These are phyloP conservation scores for Drosophila rubida DNA, from an alignment of 2,888 invertebrate species.

Conservation along the genomic window DNA sequence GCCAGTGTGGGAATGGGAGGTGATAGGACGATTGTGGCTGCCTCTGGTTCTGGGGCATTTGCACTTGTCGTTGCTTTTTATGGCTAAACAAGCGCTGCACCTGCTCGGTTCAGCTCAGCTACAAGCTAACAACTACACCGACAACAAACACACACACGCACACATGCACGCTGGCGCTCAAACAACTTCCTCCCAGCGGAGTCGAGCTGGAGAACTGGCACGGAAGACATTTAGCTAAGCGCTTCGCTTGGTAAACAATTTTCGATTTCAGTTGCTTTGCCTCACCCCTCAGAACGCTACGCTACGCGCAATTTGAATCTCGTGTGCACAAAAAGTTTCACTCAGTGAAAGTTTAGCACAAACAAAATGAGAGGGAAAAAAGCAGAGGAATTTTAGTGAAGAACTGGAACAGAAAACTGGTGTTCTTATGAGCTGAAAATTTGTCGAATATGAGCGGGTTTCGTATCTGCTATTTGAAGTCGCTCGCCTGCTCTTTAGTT, in stretches of 20 bases:
- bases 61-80: conserved; percentile 75
- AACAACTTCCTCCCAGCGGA: conserved; percentile 65
- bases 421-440: conserved; percentile 35
- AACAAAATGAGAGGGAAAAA: conserved; percentile 9
- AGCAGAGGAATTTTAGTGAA: neutral
- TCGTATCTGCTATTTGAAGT: conserved; percentile 32
- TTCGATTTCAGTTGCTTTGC: conserved; percentile 66
- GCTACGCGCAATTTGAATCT: conserved; percentile 54
- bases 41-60: conserved; percentile 41
- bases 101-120: conserved; percentile 53
- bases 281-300: too few relatives aligned
- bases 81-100: conserved; percentile 65
- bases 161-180: conserved; percentile 21
- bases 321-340: conserved; percentile 64
- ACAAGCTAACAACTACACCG: conserved; percentile 27
- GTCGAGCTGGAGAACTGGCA: conserved; percentile 65
- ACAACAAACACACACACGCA: conserved; percentile 9
- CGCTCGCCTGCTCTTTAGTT: conserved; percentile 18
- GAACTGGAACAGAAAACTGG: neutral
- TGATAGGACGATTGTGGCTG: neutral
- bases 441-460: conserved; percentile 35
- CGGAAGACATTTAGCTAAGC: conserved; percentile 79
- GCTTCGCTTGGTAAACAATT: conserved; percentile 80
- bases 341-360: conserved; percentile 59
- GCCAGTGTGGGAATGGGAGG: conserved; percentile 6